A percentile compares a stretch with the other conserved stretches of the same genome.
Evolutionary conservation across 2,888 invertebrate species (phyloP).

Genomic region (Meteorus cinctellus): DNA sequence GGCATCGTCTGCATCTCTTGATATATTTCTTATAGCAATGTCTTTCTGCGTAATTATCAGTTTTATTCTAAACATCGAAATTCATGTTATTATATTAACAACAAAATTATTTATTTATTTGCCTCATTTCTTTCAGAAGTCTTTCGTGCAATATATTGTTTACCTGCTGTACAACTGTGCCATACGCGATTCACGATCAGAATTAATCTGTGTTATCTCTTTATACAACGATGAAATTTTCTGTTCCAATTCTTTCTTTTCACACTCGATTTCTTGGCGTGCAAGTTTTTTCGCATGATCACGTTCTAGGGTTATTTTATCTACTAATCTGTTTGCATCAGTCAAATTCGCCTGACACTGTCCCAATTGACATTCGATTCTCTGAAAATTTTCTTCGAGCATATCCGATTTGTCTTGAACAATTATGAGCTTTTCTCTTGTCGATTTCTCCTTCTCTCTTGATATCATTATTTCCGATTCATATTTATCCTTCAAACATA

Average conservation of each 20-base stretch:
- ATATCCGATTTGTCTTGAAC: conserved; percentile 80
- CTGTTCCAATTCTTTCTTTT: conserved; percentile 78
- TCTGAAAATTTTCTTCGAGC: conserved; percentile 78
- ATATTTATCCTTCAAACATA: conserved; percentile 83
- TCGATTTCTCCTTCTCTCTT: conserved; percentile 80
- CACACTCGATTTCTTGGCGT: conserved; percentile 78
- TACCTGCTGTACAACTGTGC: conserved; percentile 87
- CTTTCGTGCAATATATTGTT: conserved; percentile 48
- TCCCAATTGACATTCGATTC: conserved; percentile 77
- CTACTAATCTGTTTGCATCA: conserved; percentile 78
- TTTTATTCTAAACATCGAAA: conserved; percentile 79
- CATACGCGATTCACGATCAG: conserved; percentile 83
- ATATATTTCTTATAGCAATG: conserved; percentile 82
- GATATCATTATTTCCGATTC: conserved; percentile 82
- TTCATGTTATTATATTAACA: conserved; percentile 18
- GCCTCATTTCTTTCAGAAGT: conserved; percentile 14
- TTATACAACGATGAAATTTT: conserved; percentile 71
- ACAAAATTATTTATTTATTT: conserved; percentile 13
- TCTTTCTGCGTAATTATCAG: conserved; percentile 87
- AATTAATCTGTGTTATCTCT: conserved; percentile 77
- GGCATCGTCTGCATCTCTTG: conserved; percentile 81
- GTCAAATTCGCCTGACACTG: conserved; percentile 81
- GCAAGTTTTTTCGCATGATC: conserved; percentile 77
- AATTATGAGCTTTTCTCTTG: conserved; percentile 81
- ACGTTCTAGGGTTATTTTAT: conserved; percentile 76